phyloP scores from a whole-genome alignment of 2,113 vertebrate species.

The Phylloscopus whistleri region DNA sequence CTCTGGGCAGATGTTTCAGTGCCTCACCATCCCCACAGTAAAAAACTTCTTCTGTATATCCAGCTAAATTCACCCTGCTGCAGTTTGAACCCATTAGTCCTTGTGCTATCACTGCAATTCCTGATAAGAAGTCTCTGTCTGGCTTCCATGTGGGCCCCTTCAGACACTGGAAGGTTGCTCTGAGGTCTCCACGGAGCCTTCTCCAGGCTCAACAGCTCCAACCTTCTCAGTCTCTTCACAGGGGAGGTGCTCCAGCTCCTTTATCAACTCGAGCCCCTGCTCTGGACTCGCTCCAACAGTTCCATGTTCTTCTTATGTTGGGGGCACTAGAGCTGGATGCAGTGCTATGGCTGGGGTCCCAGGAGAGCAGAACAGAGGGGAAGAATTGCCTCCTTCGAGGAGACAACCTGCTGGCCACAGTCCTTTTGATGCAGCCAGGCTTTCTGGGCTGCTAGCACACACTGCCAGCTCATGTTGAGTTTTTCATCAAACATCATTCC shows the following conservation, averaged over 20 bases:
- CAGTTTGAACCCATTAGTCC: background rate
- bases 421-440: background rate
- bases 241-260: background rate
- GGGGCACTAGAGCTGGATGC: background rate
- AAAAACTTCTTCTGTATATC: background rate
- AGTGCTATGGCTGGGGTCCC: background rate
- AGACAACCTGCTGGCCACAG: background rate
- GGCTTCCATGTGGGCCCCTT: background rate
- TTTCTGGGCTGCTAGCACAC: background rate
- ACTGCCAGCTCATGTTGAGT: background rate
- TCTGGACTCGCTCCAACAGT: background rate
- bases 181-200: background rate
- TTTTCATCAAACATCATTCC: background rate
- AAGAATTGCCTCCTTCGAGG: accelerated
- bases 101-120: background rate
- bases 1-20: background rate
- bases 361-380: background rate
- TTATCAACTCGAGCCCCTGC: background rate
- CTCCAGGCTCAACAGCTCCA: background rate
- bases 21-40: background rate
- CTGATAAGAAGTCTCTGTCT: too few relatives aligned
- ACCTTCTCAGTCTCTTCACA: background rate
- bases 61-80: background rate
- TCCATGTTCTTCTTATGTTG: background rate
- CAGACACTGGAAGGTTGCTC: background rate